Conservation (phyloP, 1,140 invertebrate species). For the Drosophila teissieri region DNA sequence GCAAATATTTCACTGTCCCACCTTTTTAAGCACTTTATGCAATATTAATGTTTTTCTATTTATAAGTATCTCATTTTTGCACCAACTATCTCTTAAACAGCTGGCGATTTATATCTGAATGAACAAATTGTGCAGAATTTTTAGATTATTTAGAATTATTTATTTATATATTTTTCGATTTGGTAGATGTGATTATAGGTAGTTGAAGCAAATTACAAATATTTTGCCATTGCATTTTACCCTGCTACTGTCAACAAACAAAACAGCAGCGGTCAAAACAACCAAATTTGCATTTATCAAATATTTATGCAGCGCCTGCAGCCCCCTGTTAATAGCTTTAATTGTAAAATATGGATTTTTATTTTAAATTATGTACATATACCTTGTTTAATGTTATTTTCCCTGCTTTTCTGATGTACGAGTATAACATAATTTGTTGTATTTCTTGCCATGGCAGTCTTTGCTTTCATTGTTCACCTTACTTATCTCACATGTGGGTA, state of each 20-base stretch:
- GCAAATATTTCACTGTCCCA: neutral
- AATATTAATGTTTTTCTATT: too few species aligned
- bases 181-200: too few species aligned
- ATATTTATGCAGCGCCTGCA: neutral
- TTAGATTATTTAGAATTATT: too few species aligned
- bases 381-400: neutral
- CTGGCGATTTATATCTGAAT: too few species aligned
- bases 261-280: neutral
- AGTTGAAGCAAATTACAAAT: neutral
- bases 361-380: neutral
- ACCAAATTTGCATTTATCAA: neutral
- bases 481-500: slow-evolving; percentile 43
- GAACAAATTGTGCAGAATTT: too few species aligned
- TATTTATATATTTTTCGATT: neutral
- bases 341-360: neutral
- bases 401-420: neutral
- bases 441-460: slow-evolving; percentile 35
- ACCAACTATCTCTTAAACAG: too few species aligned
- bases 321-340: neutral
- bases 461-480: slow-evolving; percentile 28
- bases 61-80: too few species aligned
- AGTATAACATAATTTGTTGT: slow-evolving; percentile 23
- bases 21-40: neutral
- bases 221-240: neutral
- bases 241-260: neutral